Evolutionary conservation across 2,888 invertebrate species (phyloP).

Genomic region (Meiosimyza decipiens): DNA sequence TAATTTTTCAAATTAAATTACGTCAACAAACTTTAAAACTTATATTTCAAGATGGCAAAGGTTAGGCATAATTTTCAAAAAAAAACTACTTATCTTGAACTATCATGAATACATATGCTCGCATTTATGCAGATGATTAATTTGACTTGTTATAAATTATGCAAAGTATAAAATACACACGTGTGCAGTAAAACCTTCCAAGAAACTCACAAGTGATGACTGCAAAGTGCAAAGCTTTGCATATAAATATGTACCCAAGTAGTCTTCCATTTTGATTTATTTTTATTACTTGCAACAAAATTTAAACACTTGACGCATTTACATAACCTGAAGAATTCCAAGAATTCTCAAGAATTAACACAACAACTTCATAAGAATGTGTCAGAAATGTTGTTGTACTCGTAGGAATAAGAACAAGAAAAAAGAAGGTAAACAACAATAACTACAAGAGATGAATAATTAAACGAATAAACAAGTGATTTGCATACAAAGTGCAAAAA

Average conservation of each 20-base stretch:
- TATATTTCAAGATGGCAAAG: too few species aligned
- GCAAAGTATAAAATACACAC: too few species aligned
- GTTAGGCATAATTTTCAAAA: too few species aligned
- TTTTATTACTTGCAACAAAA: conserved; percentile 1
- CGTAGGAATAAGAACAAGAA: not conserved
- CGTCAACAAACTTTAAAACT: too few species aligned
- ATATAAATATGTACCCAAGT: too few species aligned
- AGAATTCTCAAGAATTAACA: conserved; percentile 25
- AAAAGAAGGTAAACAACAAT: not conserved
- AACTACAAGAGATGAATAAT: conserved; percentile 12
- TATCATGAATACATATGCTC: too few species aligned
- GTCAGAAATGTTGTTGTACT: conserved; percentile 8
- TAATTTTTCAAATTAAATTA: not conserved
- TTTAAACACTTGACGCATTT: conserved; percentile 31
- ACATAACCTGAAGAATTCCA: conserved; percentile 20
- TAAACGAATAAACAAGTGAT: conserved; percentile 5
- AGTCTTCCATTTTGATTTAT: not conserved
- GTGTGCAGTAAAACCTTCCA: not conserved
- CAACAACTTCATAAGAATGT: conserved; percentile 22
- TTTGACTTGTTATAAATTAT: not conserved
- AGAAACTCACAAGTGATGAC: not conserved
- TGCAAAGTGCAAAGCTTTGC: too few species aligned
- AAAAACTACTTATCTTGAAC: too few species aligned
- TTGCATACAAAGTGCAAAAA: not conserved
- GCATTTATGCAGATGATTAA: not conserved